Base-by-base conservation (phyloP, 2,113 vertebrate genomes). In the Nannobrachium achirus region DNA sequence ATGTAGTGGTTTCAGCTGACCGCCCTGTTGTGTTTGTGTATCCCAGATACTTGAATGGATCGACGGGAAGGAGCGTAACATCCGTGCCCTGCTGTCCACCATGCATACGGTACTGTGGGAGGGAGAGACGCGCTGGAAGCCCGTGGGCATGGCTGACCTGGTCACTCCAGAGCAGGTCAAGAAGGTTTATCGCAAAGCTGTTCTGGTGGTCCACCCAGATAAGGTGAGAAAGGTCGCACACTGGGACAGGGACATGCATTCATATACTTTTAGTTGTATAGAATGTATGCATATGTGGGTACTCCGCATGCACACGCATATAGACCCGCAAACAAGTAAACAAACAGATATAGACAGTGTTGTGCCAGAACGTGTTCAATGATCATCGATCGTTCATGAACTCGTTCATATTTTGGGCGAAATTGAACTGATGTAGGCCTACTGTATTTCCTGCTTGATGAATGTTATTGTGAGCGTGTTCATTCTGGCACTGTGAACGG, bases 61-160 rank as follows among this genome's bases (percentile, higher is more conserved):
- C 46, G 98, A 99, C 85, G 97, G 98, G 49, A 99, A 99, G 85
- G 98, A 99, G 86, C 93, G 98, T 70, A 99, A 99, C 46, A 99
- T 99, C 83, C 93, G 98, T 52, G 97, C 98, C 0, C 88, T 99
- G 73, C 93, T 99, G 8, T 99, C 98, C 78, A 99, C 97, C 0
- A 98, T 99, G 97, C 97, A 99, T 69, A 99, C 97, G 0, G 97
- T 99, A 69, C 91, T 99, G 42, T 99, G 98, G 98, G 95, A 95
- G 69, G 97, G 97, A 13, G 98, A 98, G 90, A 97, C 93, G 8
- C 97, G 95, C 81, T 99, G 98, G 98, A 98, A 96, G 66, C 92
- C 95, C 0, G 90, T 99, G n/a, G 92, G 97, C 45, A 99, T 99
- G 97, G 98, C 98, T 14, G 98, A 99, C 89, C 94, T 99, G 65